Base-by-base conservation (phyloP, 1,140 invertebrate genomes). In the Luehdorfia chinensis region DNA sequence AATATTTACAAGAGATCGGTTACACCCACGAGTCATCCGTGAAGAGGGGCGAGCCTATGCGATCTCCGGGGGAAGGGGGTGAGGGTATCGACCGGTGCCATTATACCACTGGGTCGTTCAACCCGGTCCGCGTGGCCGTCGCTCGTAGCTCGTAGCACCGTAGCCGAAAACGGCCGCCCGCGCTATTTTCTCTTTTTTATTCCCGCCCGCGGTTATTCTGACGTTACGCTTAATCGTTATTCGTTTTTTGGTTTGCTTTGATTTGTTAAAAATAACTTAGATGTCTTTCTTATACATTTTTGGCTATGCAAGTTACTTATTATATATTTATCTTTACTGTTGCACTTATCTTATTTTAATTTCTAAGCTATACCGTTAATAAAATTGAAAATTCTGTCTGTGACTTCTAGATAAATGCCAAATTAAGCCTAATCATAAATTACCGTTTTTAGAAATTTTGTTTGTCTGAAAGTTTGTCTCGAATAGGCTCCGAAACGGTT, bases 71-170 rank as follows among this genome's bases (percentile, higher is more conserved):
- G 43, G 23, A 47, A 31, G 50, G 33, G 12, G n/a, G 45, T n/a
- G 53, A 54, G 69, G 70, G 53, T 78, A 81, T 81, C 77, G 77
- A 81, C 76, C 76, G 50, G 59, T 57, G 59, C 50, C 67, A 57
- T 53, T 59, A 59, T 50, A 55, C 50, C 53, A 51, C 65, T 44
- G 47, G 76, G 76, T 75, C 77, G 60, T 81, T 76, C 68, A 78
- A 65, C 77, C 68, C 65, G 55, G n/a, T 64, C 52, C 61, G 50
- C 60, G 58, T 66, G 64, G 54, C 59, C 16, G 15, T 37, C 16
- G 34, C 34, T 21, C 34, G 34, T 37, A 37, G 34, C 34, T 19
- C 34, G 27, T 21, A 73, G 66, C 54, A 37, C 59, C 66, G 61
- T 75, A 65, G 55, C 50, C 50, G 44, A 50, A 54, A 49, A 44